Evolutionary conservation across 2,113 vertebrate genomes (phyloP).

Genomic region (Sinocyclocheilus grahami): DNA sequence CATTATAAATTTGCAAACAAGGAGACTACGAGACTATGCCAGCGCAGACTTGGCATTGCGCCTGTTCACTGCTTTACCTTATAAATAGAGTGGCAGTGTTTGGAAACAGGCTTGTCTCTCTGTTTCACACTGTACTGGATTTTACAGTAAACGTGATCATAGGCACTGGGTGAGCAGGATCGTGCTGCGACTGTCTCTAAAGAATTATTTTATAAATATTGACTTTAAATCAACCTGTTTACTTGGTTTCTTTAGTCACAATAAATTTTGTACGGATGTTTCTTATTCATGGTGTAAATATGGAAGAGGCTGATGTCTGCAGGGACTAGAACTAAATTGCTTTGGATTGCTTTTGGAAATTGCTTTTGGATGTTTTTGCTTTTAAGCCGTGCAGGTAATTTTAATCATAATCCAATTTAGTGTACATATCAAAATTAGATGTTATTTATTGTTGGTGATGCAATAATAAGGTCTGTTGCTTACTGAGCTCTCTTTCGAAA

Average conservation of each 20-base stretch:
- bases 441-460: not conserved
- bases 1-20: not conserved
- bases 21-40: not conserved
- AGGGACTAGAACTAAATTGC: not conserved
- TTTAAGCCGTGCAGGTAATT: not conserved
- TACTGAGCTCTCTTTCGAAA: not conserved
- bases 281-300: constrained; percentile 4
- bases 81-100: constrained; percentile 8
- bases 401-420: not conserved
- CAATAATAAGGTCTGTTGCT: not conserved
- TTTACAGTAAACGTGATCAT: not conserved
- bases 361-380: constrained; percentile 2
- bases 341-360: not conserved
- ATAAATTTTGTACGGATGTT: not conserved
- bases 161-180: not conserved
- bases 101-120: constrained; percentile 9
- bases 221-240: not conserved
- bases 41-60: not conserved
- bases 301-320: not conserved
- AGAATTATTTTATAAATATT: not conserved
- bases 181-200: not conserved
- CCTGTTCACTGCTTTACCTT: not conserved
- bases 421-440: not conserved
- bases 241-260: not conserved
- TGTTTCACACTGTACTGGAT: not conserved